Evolutionary conservation across 2,888 invertebrate genomes (phyloP), one percentile per base, ranked within the genome.

Genomic region (Microctonus hyperodae): DNA sequence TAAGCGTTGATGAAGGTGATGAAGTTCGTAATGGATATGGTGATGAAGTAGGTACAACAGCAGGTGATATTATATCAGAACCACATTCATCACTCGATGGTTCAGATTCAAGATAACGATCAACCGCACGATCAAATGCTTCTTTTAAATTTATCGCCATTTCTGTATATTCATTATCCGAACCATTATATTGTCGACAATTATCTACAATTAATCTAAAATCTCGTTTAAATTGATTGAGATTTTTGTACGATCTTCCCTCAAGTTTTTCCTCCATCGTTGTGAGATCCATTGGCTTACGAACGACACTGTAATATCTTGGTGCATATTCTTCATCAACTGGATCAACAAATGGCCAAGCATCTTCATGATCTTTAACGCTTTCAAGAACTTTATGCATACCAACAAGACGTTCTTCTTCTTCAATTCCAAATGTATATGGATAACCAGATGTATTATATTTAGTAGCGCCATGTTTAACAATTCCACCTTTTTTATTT

Each of bases 291-390:
- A 96, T 96, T 0, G 96, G 96, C 73, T 90, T 87, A 61, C 85
- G 81, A 62, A 90, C 88, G 56, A 89, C 86, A 68, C 88, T 87
- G 76, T 88, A 89, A 75, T 90, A 90, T 83, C 93, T 92, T 0
- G 97, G 96, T 0, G 96, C 96, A 81, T 93, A 94, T 79, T 94
- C 93, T 81, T 96, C 96, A 77, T 96, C 94, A 1, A 97, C 96
- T 0, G 96, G 94, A 80, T 96, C 95, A 81, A 93, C 88, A 84
- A 97, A 97, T 0, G 96, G 96, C 96, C 96, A 97, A 0, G 96
- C 95, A 82, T 97, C 96, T 66, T 93, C 91, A 81, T 96, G 95
- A 76, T 92, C 91, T 78, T 93, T 94, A 44, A 97, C 89, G 78
- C 92, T 90, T 81, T 95, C 94, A 66, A 97, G 86, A 67, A 97